phyloP scores from a whole-genome alignment of 1,140 invertebrate species.

The Drosophila takahashii region DNA sequence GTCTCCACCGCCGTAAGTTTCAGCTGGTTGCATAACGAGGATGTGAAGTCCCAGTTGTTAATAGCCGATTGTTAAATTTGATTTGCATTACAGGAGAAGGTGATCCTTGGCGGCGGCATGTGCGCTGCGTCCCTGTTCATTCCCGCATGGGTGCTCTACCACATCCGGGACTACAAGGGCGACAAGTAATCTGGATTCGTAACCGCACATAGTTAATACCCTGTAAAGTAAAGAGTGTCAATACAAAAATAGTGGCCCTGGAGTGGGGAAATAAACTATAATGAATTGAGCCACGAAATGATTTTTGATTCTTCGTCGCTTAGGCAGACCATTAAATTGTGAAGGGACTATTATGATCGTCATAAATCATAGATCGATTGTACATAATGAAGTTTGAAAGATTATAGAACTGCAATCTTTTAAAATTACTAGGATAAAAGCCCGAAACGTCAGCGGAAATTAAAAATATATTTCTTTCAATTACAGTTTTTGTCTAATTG shows the following conservation, averaged over 20 bases:
- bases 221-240: slow-evolving; percentile 56
- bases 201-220: slow-evolving; percentile 52
- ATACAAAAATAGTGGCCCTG: slow-evolving; percentile 48
- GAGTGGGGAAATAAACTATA: slow-evolving; percentile 42
- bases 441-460: too few species aligned
- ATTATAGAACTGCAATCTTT: too few species aligned
- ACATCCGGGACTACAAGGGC: slow-evolving; percentile 80
- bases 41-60: slow-evolving; percentile 3
- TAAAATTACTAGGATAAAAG: too few species aligned
- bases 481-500: too few species aligned
- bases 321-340: neutral
- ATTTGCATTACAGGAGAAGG: slow-evolving; percentile 70
- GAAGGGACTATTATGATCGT: neutral
- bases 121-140: slow-evolving; percentile 72
- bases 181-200: slow-evolving; percentile 61
- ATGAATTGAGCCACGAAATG: slow-evolving; percentile 6
- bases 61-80: slow-evolving; percentile 1
- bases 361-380: too few species aligned
- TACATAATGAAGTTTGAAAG: too few species aligned
- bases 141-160: slow-evolving; percentile 81
- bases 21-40: slow-evolving; percentile 76
- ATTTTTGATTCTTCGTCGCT: neutral
- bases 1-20: slow-evolving; percentile 77
- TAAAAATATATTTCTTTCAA: too few species aligned
- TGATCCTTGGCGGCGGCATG: slow-evolving; percentile 79